Evolutionary conservation across 2,888 invertebrate genomes (phyloP).

Genomic region (Nemoura dubitans): DNA sequence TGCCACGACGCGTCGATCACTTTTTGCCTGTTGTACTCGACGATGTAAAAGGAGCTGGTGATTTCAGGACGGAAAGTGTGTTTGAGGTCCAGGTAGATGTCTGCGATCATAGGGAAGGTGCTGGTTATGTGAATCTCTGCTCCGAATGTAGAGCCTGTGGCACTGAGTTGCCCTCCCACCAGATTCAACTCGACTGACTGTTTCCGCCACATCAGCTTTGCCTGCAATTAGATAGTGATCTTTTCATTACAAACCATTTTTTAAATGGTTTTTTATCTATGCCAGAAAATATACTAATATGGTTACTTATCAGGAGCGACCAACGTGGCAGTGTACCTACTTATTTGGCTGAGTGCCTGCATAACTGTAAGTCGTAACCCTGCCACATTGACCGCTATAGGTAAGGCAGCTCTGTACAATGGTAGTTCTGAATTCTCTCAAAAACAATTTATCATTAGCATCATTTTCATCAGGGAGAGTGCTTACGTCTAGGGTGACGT

Average conservation of each 20-base stretch:
- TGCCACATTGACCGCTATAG: too few relatives aligned
- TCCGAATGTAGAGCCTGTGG: neutral
- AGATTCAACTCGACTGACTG: neutral
- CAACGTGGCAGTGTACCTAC: too few relatives aligned
- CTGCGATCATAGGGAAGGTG: neutral
- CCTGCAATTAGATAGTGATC: neutral
- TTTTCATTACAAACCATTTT: neutral
- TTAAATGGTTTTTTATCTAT: too few relatives aligned
- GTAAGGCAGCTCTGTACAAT: too few relatives aligned
- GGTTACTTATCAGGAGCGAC: too few relatives aligned
- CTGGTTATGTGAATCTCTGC: conserved; percentile 4
- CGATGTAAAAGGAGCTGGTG: neutral
- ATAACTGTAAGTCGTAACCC: too few relatives aligned
- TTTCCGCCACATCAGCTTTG: conserved; percentile 23
- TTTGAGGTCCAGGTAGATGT: neutral
- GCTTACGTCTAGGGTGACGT: neutral
- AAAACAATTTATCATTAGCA: too few relatives aligned
- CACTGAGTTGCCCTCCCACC: neutral
- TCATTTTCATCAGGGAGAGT: too few relatives aligned
- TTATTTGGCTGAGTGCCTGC: too few relatives aligned
- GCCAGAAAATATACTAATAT: too few relatives aligned
- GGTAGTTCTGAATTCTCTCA: too few relatives aligned
- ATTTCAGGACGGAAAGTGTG: neutral
- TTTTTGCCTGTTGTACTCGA: neutral
- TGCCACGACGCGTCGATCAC: neutral